Base-by-base conservation (phyloP, 1,140 invertebrate species). In the Drosophila jambulina region DNA sequence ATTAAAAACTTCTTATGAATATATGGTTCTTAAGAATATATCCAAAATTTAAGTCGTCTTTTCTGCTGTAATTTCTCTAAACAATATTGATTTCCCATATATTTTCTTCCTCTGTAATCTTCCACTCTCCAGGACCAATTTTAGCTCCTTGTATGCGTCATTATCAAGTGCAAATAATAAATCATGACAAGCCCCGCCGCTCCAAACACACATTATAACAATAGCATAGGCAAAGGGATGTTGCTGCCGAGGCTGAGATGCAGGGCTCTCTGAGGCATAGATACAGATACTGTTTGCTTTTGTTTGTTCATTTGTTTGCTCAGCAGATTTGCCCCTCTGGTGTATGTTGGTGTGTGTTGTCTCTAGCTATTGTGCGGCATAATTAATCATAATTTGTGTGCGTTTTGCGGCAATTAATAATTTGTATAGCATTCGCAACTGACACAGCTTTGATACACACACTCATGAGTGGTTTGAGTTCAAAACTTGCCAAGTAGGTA, bases 121-220 rank as follows among this genome's bases (percentile, higher is more conserved):
- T 25, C 32, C 53, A 23, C 34, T 12, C 59, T 56, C 32, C 49
- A 12, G 7, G 23, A 48, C 40, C 27, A 69, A 45, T 67, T 49
- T 13, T 19, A 46, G 43, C 72, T 76, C 54, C 74, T 76, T 49
- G 45, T 53, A 83, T 86, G 80, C 77, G 77, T 85, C 85, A 90
- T 90, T 90, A 90, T 90, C 85, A 82, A 90, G 85, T 79, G 81
- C 78, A 90, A 90, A 90, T 90, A 90, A 90, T 90, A 90, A 90
- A 90, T 90, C 85, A 90, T 88, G 78, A 81, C 82, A 63, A 54
- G 68, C 76, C 42, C 61, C 53, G 57, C 40, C 76, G 68, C 61
- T 63, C 69, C 75, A 69, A 49, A 48, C 19, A 57, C 29, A 70
- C 36, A 65, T 13, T 48, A 56, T 61, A 74, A 49, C 17, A 59